Conservation (phyloP, 2,797 vertebrate species). For the Ambastaia sidthimunki region DNA sequence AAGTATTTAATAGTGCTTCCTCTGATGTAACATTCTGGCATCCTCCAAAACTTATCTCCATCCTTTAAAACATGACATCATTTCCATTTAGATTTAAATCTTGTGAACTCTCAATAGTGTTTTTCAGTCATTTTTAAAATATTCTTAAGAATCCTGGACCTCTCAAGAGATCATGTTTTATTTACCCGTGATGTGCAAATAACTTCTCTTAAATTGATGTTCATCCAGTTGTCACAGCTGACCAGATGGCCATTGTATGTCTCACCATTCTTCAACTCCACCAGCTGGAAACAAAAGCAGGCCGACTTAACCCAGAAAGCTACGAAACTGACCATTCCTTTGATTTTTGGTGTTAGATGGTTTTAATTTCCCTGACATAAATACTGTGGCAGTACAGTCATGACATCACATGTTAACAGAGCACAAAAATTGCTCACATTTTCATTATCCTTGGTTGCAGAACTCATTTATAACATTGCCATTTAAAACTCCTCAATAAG, state of each 20-base stretch:
- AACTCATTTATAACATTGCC: too few relatives aligned
- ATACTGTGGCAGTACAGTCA: background rate
- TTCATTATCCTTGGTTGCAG: too few relatives aligned
- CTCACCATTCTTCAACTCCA: constrained; percentile 97
- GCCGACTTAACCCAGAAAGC: background rate
- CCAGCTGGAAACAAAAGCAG: constrained; percentile 78
- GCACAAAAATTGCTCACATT: too few relatives aligned
- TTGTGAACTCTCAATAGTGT: background rate
- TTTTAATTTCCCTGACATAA: background rate
- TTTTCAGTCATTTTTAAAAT: background rate
- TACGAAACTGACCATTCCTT: background rate
- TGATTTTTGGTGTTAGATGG: background rate
- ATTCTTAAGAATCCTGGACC: background rate
- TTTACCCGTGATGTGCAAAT: constrained; percentile 96
- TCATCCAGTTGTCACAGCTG: constrained; percentile 99
- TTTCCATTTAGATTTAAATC: background rate
- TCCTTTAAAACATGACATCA: constrained; percentile 76
- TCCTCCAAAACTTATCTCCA: constrained; percentile 98
- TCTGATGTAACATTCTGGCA: constrained; percentile 97
- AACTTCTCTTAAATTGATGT: constrained; percentile 97
- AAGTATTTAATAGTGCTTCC: constrained; percentile 99
- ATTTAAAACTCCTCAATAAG: too few relatives aligned
- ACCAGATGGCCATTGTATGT: constrained; percentile 98
- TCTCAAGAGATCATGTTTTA: background rate
- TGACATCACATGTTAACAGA: background rate